Conservation (phyloP, 2,113 vertebrate genomes). For the Gopherus evgoodei region DNA sequence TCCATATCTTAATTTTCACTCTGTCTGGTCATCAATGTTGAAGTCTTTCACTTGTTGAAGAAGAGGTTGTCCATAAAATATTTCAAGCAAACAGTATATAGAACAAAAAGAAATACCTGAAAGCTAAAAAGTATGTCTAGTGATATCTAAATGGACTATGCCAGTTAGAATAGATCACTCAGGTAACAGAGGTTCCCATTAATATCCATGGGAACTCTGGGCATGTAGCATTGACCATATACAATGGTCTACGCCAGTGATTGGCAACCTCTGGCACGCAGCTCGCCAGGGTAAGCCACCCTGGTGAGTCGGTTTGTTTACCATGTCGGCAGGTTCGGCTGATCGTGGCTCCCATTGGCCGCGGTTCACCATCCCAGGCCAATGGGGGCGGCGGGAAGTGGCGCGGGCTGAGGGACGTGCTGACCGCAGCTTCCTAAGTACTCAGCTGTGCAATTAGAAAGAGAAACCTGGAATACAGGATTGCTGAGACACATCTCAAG, state of each 20-base stretch:
- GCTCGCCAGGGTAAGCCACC: no score
- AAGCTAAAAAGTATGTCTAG: neutral
- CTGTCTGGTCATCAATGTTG: neutral
- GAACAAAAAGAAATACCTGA: neutral
- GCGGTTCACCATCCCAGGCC: no score
- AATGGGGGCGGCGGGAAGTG: no score
- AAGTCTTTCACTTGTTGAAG: neutral
- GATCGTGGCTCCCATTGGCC: no score
- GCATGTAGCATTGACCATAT: neutral
- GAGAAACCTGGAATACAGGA: neutral
- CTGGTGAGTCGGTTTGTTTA: no score
- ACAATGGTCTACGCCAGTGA: neutral
- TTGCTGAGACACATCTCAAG: neutral
- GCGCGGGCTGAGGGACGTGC: no score
- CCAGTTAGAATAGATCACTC: neutral
- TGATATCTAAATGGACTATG: neutral
- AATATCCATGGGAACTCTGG: neutral
- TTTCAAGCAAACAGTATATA: neutral
- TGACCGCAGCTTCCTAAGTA: neutral
- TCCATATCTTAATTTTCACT: neutral
- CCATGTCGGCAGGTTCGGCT: no score
- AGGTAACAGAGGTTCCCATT: neutral
- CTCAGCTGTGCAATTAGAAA: neutral
- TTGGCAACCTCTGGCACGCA: no score
- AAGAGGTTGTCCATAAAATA: neutral